Conservation (phyloP, 2,888 invertebrate species). For the Leucania comma region DNA sequence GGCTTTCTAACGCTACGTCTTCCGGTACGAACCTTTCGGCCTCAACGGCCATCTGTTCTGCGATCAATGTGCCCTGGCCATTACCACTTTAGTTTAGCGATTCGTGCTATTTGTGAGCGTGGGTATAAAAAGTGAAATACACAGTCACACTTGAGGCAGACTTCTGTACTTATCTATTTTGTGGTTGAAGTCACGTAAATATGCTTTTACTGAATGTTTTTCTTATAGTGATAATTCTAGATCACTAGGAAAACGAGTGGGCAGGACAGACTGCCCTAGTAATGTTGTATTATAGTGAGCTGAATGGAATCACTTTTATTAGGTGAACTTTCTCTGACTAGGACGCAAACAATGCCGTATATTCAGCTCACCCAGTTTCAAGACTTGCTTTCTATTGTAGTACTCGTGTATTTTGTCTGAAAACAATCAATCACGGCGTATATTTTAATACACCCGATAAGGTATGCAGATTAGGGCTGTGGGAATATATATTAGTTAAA, state of each 20-base stretch:
- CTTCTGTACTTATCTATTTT: too few species aligned
- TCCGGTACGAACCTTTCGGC: too few species aligned
- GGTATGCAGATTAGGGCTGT: too few species aligned
- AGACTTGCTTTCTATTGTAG: background rate
- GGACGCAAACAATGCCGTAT: background rate
- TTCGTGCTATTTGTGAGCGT: too few species aligned
- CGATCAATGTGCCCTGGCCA: too few species aligned
- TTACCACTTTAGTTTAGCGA: too few species aligned
- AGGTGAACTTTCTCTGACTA: background rate
- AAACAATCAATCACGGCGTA: background rate
- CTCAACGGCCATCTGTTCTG: too few species aligned
- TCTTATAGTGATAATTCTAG: background rate
- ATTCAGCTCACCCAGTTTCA: background rate
- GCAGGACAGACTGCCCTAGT: background rate
- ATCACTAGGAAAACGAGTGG: constrained; percentile 2
- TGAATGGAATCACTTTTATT: constrained; percentile 7
- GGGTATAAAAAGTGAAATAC: too few species aligned
- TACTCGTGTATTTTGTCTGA: background rate
- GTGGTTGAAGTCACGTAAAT: constrained; percentile 10
- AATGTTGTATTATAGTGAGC: background rate
- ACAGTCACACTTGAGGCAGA: too few species aligned
- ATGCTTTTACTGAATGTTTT: background rate
- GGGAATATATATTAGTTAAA: too few species aligned
- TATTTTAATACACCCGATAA: background rate
- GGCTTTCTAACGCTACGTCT: too few species aligned